Base-by-base conservation (phyloP, 37 sponge, comb jelly and placozoan genomes). In the Eunapius fragilis region DNA sequence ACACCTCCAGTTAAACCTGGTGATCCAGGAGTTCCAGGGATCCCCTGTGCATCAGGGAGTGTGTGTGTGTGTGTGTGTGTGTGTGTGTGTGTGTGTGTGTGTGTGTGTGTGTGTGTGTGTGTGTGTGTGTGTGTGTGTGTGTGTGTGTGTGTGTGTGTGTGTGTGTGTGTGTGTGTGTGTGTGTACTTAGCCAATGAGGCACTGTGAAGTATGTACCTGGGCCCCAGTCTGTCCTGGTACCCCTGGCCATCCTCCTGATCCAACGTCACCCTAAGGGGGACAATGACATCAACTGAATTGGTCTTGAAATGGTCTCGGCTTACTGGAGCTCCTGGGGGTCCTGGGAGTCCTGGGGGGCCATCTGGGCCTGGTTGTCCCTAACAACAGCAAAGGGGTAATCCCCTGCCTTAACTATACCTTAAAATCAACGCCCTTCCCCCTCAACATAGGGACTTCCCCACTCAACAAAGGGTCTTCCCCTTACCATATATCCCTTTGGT, bases 401-500 rank as follows among this genome's bases (percentile, higher is more conserved):
- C n/a, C n/a, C n/a, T n/a, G n/a, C n/a, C n/a, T n/a, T 28, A 78
- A 3, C 3, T 14, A 50, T 27, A 27, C 30, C 48, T 27, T 9
- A 32, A 32, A 33, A 32, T 5, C 3, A 75, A 75, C n/a, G n/a
- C n/a, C n/a, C n/a, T 33, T 75, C 32, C 34, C 24, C 33, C 27
- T 31, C 5, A 75, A 33, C 6, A 32, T 26, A 11, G 25, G 30
- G 25, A 5, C 31, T 11, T 17, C 10, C 27, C 76, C 34, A 4
- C 33, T 11, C 9, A 45, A 45, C 47, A 45, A 45, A 9, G n/a
- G 7, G 11, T n/a, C 31, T 36, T 23, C 12, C 37, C 31, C 81
- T 33, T 45, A 91, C 92, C 41, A 72, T 74, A 47, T 71, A 71
- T 72, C 92, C 92, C 37, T 84, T 87, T 50, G 25, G 30, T 68